These are phyloP conservation scores for Centruroides sculpturatus DNA, from an alignment of 1,140 invertebrate genomes.

Conservation along the genomic window DNA sequence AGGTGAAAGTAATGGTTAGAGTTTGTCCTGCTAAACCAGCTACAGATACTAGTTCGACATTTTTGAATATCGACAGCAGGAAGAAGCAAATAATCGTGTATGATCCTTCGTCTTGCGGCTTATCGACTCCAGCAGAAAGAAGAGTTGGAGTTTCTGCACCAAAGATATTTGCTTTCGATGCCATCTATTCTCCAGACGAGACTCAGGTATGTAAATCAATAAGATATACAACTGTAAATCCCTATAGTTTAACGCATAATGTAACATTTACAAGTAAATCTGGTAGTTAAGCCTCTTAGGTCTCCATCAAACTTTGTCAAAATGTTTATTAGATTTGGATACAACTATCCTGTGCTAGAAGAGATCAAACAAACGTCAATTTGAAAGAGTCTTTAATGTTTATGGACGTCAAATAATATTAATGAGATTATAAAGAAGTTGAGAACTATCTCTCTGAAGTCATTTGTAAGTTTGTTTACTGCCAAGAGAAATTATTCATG, in stretches of 20 bases:
- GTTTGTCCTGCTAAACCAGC: slow-evolving; percentile 27
- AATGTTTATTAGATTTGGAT: no score
- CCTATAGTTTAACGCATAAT: no score
- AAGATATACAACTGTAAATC: no score
- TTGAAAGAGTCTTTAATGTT: no score
- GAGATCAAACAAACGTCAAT: no score
- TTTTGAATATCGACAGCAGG: slow-evolving; percentile 68
- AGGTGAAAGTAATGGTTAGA: slow-evolving; percentile 84
- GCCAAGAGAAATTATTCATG: background rate
- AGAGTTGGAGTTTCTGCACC: slow-evolving; percentile 68
- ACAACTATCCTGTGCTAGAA: no score
- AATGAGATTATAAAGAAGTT: no score
- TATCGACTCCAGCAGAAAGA: slow-evolving; percentile 45
- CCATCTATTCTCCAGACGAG: slow-evolving; percentile 80
- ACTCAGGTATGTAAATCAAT: slow-evolving; percentile 50
- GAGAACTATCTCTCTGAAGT: background rate
- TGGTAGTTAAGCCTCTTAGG: no score
- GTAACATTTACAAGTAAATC: no score
- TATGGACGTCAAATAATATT: no score
- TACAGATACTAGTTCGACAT: slow-evolving; percentile 30
- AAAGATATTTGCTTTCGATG: slow-evolving; percentile 94
- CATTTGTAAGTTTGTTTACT: background rate
- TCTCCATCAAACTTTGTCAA: no score
- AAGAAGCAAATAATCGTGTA: slow-evolving; percentile 80
- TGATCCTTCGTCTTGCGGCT: slow-evolving; percentile 44